phyloP scores from a whole-genome alignment of 2,888 invertebrate genomes.

The Neuroscelio doddi region DNA sequence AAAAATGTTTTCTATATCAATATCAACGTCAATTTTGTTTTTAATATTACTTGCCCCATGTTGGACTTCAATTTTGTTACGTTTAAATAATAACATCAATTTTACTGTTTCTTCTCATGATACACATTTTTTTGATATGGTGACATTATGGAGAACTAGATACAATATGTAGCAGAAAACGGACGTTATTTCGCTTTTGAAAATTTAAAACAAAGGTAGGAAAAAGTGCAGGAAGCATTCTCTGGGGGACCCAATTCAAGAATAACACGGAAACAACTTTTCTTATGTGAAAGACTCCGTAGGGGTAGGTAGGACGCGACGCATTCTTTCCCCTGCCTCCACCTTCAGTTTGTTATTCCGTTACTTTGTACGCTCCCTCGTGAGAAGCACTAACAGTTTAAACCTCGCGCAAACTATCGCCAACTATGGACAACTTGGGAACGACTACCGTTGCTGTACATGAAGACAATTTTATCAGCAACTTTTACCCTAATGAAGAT shows the following conservation, averaged over 20 bases:
- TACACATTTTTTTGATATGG: too few species aligned
- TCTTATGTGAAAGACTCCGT: conserved; percentile 36
- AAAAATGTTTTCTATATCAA: too few species aligned
- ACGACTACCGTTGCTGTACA: conserved; percentile 31
- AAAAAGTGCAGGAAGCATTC: conserved; percentile 37
- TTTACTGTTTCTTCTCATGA: too few species aligned
- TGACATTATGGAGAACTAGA: conserved; percentile 21
- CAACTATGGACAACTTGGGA: conserved; percentile 42
- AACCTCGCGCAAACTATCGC: conserved; percentile 45
- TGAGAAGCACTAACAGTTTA: conserved; percentile 51
- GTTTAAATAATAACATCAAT: conserved; percentile 21
- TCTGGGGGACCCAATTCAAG: conserved; percentile 44
- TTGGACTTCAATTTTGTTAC: too few species aligned
- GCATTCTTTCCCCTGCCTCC: conserved; percentile 32
- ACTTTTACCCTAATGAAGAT: conserved; percentile 12
- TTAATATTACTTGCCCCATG: too few species aligned
- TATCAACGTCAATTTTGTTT: too few species aligned
- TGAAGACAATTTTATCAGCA: conserved; percentile 25
- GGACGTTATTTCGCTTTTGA: conserved; percentile 33
- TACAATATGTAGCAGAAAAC: conserved; percentile 17
- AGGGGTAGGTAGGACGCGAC: conserved; percentile 21
- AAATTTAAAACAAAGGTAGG: conserved; percentile 42
- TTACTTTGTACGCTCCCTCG: conserved; percentile 45
- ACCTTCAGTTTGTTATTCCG: conserved; percentile 41
- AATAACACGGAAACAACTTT: conserved; percentile 46